A percentile compares a stretch with the other conserved stretches of the same genome.
Evolutionary conservation across 2,797 vertebrate genomes (phyloP).

Genomic region (Enteromius anoplus): DNA sequence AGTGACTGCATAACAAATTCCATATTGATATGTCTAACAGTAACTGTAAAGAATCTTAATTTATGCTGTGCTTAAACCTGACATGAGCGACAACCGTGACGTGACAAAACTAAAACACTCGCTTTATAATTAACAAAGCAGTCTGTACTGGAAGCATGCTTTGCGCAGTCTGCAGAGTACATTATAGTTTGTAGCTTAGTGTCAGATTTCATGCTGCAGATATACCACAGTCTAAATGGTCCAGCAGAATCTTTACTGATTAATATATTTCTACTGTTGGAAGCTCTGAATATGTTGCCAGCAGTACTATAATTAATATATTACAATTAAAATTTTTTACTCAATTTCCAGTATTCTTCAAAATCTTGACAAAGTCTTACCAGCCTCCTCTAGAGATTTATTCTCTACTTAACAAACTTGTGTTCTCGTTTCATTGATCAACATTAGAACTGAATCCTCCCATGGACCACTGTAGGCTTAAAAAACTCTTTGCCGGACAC

Average conservation of each 20-base stretch:
- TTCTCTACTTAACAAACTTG: slow-evolving; percentile 56
- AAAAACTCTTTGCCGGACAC: slow-evolving; percentile 45
- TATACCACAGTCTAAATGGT: background rate
- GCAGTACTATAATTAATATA: background rate
- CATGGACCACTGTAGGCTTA: slow-evolving; percentile 43
- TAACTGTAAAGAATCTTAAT: background rate
- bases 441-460: slow-evolving; percentile 48
- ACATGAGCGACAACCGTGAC: background rate
- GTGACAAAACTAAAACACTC: background rate
- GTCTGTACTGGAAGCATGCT: slow-evolving; percentile 4
- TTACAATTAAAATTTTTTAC: background rate
- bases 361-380: background rate
- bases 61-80: background rate
- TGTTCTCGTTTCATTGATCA: slow-evolving; percentile 52
- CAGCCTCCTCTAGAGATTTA: slow-evolving; percentile 28
- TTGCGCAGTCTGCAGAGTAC: background rate
- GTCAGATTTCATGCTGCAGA: slow-evolving; percentile 21
- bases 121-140: background rate
- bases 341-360: background rate
- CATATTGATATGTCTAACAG: slow-evolving; percentile 2
- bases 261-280: background rate
- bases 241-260: background rate
- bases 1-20: background rate
- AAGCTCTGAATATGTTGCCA: background rate
- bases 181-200: slow-evolving; percentile 1